Conservation (phyloP, 2,113 vertebrate genomes). For the Nicator chloris region DNA sequence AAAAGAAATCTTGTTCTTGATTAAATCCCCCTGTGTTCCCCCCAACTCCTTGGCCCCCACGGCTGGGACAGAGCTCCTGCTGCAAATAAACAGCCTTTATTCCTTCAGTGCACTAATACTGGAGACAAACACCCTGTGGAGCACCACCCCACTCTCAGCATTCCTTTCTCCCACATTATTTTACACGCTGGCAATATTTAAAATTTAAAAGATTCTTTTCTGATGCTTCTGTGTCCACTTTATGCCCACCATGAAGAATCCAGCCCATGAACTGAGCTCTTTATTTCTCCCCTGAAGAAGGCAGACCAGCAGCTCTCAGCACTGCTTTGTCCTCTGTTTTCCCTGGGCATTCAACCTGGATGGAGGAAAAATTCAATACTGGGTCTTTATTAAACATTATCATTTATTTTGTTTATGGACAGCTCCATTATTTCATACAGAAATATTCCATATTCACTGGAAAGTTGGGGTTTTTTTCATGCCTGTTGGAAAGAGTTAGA, state of each 20-base stretch:
- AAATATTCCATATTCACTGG: constrained; percentile 3
- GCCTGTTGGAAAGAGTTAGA: constrained; percentile 41
- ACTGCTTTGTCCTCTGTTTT: background rate
- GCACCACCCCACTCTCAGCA: background rate
- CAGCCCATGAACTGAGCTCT: background rate
- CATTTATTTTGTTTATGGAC: constrained; percentile 24
- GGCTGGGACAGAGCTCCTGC: background rate
- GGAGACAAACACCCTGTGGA: background rate
- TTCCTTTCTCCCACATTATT: background rate
- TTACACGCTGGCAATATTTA: background rate
- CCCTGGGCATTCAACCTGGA: background rate
- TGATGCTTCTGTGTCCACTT: background rate
- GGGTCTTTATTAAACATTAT: background rate
- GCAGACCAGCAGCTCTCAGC: background rate
- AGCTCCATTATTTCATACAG: constrained; percentile 45
- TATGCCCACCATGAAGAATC: background rate
- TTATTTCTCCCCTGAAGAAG: background rate
- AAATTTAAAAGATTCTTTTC: background rate
- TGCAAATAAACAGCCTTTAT: background rate
- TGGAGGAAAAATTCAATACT: background rate
- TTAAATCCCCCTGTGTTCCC: background rate
- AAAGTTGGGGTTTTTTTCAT: background rate
- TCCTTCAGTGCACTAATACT: background rate
- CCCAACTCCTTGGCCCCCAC: accelerated
- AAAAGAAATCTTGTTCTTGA: background rate